Evolutionary conservation across 2,888 invertebrate species (phyloP), one percentile per base, ranked within the genome.

Genomic region (Aspidapion aeneum): DNA sequence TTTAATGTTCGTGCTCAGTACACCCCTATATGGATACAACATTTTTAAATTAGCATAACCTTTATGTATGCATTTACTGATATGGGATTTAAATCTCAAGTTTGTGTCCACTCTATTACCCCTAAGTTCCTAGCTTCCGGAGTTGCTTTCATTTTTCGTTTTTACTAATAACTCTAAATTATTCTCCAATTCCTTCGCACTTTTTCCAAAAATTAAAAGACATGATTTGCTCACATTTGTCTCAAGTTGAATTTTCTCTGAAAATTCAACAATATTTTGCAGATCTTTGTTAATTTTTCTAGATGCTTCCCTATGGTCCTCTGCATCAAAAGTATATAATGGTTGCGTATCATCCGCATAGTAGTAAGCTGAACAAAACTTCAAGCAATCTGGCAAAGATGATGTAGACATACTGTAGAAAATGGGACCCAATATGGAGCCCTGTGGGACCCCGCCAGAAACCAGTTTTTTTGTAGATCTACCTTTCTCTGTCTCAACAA

Each of bases 1-100:
- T 48, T 58, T 58, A 21, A 58, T 48, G 35, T 2, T 58, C 35
- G 21, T 18, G 17, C 18, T 52, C 16, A 52, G 54, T 7, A 18
- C 17, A 52, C 18, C 18, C 54, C 18, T 52, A 18, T 60, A 21
- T 9, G 20, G 60, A 54, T 60, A 61, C 20, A 61, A 16, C n/a
- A 61, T 1, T 35, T 35, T 61, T 56, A 61, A 61, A 57, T 61
- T 61, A 16, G 21, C 18, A 57, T 56, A 61, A 20, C 56, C 48
- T 35, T 49, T 61, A 9, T 61, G 55, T 3, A 21, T 18, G 18
- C 55, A 56, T 21, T 61, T 61, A 19, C 55, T 18, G 18, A 57
- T 20, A 49, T 61, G 61, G 18, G 21, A 55, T 20, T 49, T 61
- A 61, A 61, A 61, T 1, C 61, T 18, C 18, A 61, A 49, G 35